A percentile compares a stretch with the other conserved stretches of the same genome.
Evolutionary conservation across 1,140 invertebrate species (phyloP).

Genomic region (Anastrepha obliqua): DNA sequence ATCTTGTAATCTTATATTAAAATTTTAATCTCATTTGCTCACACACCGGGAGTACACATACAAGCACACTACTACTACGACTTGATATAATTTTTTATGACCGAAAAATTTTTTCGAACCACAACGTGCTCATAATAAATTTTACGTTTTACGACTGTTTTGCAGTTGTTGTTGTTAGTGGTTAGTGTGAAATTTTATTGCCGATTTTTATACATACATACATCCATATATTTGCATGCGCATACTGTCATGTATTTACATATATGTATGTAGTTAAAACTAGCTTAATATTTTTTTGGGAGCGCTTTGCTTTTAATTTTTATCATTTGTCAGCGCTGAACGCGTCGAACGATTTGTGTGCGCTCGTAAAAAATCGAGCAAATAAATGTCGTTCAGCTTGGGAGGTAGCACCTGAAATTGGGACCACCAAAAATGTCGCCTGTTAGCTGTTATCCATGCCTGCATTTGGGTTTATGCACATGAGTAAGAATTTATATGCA

Average conservation of each 20-base stretch:
- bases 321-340: no score
- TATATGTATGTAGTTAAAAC: no score
- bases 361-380: slow-evolving; percentile 20
- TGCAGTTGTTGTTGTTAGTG: slow-evolving; percentile 9
- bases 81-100: slow-evolving; percentile 32
- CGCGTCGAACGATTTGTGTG: slow-evolving; percentile 12
- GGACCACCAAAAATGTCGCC: slow-evolving; percentile 20
- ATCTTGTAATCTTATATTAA: slow-evolving; percentile 26
- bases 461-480: not conserved
- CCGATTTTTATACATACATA: slow-evolving; percentile 3
- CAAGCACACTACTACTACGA: not conserved
- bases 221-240: not conserved
- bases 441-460: not conserved
- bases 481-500: not conserved
- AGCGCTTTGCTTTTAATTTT: no score
- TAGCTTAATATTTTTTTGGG: no score
- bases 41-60: not conserved
- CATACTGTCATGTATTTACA: no score
- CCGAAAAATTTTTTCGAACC: slow-evolving; percentile 38
- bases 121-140: slow-evolving; percentile 19
- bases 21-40: slow-evolving; percentile 29
- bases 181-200: not conserved
- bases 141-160: not conserved
- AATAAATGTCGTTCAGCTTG: slow-evolving; percentile 35
- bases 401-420: slow-evolving; percentile 24